Evolutionary conservation across 2,888 invertebrate species (phyloP).

Genomic region (Flexamia atlantica): DNA sequence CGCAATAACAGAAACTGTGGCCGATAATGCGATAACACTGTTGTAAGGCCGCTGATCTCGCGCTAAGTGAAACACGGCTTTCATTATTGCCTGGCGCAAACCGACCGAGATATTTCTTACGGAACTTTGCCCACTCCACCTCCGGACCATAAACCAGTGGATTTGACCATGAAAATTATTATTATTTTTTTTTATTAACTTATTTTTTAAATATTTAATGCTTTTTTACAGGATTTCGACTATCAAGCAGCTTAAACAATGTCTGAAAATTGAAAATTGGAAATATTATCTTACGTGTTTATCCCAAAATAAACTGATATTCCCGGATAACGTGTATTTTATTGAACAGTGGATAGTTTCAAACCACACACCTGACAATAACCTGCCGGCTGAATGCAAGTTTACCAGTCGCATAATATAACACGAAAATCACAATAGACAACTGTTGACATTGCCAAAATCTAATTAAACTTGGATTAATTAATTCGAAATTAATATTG

Average conservation of each 20-base stretch:
- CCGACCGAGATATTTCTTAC: neutral
- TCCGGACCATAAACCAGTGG: neutral
- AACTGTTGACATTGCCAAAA: constrained; percentile 23
- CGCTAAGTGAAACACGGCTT: constrained; percentile 30
- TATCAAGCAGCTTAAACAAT: too few species aligned
- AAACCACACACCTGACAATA: neutral
- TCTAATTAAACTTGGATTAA: constrained; percentile 34
- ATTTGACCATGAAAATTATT: too few species aligned
- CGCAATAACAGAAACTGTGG: constrained; percentile 11
- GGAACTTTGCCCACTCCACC: neutral
- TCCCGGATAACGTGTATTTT: too few species aligned
- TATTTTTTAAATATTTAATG: too few species aligned
- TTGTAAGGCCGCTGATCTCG: constrained; percentile 20
- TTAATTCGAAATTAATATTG: constrained; percentile 31
- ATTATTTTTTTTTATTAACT: too few species aligned
- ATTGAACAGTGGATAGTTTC: too few species aligned
- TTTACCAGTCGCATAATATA: neutral
- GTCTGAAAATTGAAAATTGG: too few species aligned
- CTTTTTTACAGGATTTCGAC: too few species aligned
- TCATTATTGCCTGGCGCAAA: constrained; percentile 19
- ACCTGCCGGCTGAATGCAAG: neutral
- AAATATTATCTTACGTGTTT: too few species aligned
- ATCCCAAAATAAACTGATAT: too few species aligned
- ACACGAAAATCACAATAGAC: constrained; percentile 10
- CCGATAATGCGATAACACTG: constrained; percentile 23